Percentiles rank a stretch among this genome's conserved stretches.
Conservation (phyloP, 2,113 vertebrate genomes). For the Trematocara stigmaticum region DNA sequence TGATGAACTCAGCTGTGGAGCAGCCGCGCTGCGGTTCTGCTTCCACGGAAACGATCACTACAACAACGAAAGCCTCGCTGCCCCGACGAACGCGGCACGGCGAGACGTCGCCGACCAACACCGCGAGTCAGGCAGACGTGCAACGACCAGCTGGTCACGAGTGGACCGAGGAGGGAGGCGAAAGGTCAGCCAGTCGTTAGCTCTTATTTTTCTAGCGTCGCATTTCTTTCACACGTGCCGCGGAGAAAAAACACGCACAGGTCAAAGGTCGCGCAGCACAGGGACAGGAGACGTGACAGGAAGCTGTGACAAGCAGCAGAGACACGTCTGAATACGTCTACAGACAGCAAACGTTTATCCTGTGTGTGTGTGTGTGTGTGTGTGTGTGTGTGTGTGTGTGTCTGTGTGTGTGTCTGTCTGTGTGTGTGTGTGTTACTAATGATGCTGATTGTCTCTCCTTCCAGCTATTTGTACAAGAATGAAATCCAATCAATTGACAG, state of each 20-base stretch:
- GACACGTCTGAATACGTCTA: background rate
- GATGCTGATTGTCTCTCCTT: constrained; percentile 89
- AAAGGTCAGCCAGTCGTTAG: constrained; percentile 19
- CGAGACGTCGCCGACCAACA: background rate
- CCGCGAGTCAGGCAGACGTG: background rate
- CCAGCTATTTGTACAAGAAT: constrained; percentile 99
- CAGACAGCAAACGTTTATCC: background rate
- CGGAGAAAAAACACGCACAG: background rate
- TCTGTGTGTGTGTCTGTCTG: constrained; percentile 18
- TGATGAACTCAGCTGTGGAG: background rate
- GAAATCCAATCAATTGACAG: constrained; percentile 99
- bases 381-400: constrained; percentile 20
- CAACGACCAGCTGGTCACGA: background rate
- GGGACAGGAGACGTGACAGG: background rate
- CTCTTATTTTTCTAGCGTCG: constrained; percentile 1
- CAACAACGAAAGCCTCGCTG: background rate
- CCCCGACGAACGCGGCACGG: accelerated
- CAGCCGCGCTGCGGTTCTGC: background rate
- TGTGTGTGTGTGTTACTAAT: constrained; percentile 79
- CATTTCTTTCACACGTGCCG: background rate
- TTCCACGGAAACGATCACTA: background rate
- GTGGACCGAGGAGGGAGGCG: background rate
- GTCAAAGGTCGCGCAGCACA: background rate
- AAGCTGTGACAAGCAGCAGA: background rate
- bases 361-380: background rate